phyloP scores from a whole-genome alignment of 64 coral and sea anemone species.

The Trachythela sp. region DNA sequence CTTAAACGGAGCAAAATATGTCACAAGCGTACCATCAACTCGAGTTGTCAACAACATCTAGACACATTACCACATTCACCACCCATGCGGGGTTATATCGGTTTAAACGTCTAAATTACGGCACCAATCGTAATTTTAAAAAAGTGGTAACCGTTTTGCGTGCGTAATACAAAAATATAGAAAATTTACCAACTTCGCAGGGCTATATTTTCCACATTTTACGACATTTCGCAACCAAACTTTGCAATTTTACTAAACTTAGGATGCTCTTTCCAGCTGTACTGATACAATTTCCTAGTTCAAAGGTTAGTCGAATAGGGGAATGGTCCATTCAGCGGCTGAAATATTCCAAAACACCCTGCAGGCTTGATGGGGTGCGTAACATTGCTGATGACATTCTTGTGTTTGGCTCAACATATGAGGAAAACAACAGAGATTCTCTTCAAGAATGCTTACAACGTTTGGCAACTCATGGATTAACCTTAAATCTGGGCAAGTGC shows the following conservation, averaged over 20 bases:
- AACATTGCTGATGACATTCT: not conserved
- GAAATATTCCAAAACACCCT: too few species aligned
- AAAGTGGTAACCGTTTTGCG: too few species aligned
- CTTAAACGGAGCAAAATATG: not conserved
- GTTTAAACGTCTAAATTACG: not conserved
- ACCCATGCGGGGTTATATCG: not conserved
- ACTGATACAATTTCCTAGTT: too few species aligned
- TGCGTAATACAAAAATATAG: too few species aligned
- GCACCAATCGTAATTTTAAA: too few species aligned
- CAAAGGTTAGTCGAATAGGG: too few species aligned
- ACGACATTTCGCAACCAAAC: too few species aligned
- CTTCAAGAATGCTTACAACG: not conserved
- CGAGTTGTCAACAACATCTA: not conserved
- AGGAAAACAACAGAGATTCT: not conserved
- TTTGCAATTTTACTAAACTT: too few species aligned
- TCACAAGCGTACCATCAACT: not conserved
- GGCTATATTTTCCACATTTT: too few species aligned
- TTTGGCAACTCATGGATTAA: not conserved
- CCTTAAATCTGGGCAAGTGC: not conserved
- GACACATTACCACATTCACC: not conserved
- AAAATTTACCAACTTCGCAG: too few species aligned
- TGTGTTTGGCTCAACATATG: not conserved
- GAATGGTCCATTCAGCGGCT: too few species aligned
- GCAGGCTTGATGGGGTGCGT: not conserved
- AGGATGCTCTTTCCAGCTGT: too few species aligned